Evolutionary conservation across 1,140 invertebrate genomes (phyloP).

Genomic region (Leptopilina clavipes): DNA sequence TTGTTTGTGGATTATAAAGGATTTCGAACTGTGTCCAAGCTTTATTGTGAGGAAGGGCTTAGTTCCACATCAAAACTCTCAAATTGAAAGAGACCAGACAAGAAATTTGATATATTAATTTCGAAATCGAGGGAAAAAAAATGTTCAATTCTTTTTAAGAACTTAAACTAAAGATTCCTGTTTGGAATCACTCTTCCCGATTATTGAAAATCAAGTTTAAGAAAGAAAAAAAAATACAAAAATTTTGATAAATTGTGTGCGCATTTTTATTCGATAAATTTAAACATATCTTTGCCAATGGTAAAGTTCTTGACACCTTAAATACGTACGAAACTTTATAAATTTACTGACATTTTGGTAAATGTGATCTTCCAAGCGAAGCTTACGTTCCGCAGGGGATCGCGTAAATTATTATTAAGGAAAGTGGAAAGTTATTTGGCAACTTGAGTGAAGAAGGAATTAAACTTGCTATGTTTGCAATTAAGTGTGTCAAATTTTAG

Average conservation of each 20-base stretch:
- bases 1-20: slow-evolving; percentile 21
- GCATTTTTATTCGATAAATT: background rate
- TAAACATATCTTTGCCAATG: background rate
- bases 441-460: slow-evolving; percentile 18
- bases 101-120: background rate
- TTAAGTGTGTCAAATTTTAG: slow-evolving; percentile 10
- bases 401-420: slow-evolving; percentile 27
- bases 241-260: too few relatives aligned
- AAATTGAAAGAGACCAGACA: background rate
- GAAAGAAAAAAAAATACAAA: background rate
- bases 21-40: slow-evolving; percentile 2
- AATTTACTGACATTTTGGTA: slow-evolving; percentile 25
- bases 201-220: too few relatives aligned
- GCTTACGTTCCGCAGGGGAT: background rate
- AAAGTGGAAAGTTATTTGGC: slow-evolving; percentile 20
- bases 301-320: background rate
- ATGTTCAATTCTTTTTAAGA: too few relatives aligned
- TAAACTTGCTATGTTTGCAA: background rate
- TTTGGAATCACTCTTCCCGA: too few relatives aligned
- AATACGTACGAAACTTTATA: slow-evolving; percentile 20
- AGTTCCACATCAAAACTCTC: background rate
- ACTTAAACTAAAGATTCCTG: too few relatives aligned
- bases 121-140: too few relatives aligned
- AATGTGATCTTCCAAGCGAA: slow-evolving; percentile 26
- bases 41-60: slow-evolving; percentile 8